phyloP scores from a whole-genome alignment of 2,113 vertebrate genomes.

The Neodontobutis hainanensis region DNA sequence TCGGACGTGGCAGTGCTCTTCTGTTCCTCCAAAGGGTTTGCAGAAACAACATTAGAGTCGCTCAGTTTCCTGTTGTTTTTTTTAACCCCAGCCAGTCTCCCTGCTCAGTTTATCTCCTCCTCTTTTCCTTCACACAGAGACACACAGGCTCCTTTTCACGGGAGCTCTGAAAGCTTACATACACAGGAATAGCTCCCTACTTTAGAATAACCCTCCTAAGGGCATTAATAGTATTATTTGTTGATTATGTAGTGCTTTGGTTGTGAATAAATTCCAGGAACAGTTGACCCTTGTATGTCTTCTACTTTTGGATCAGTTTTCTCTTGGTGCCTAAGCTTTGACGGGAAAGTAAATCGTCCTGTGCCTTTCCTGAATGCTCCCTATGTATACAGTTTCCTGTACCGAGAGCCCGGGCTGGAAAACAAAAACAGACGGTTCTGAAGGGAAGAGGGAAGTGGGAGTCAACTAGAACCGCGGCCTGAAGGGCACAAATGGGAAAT shows the following conservation, averaged over 20 bases:
- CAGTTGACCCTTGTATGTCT: conserved; percentile 70
- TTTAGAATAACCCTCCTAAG: background rate
- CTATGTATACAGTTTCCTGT: conserved; percentile 83
- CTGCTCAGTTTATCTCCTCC: conserved; percentile 71
- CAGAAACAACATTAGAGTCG: conserved; percentile 67
- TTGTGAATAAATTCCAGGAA: conserved; percentile 57
- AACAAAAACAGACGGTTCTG: conserved; percentile 80
- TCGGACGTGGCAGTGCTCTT: conserved; percentile 41
- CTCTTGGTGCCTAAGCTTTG: conserved; percentile 51
- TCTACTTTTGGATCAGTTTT: conserved; percentile 57
- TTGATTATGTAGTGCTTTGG: background rate
- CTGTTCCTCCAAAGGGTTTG: conserved; percentile 61
- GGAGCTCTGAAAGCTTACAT: conserved; percentile 35
- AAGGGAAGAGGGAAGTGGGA: conserved; percentile 79
- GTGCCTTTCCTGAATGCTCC: conserved; percentile 79
- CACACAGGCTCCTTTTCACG: conserved; percentile 65
- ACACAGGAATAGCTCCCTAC: conserved; percentile 12
- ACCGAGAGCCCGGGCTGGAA: conserved; percentile 76
- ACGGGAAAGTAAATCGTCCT: conserved; percentile 73
- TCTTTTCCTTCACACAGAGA: conserved; percentile 68
- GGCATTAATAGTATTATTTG: background rate
- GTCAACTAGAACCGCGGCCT: conserved; percentile 68
- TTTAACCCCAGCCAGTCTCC: conserved; percentile 57
- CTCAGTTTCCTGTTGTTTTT: conserved; percentile 74
- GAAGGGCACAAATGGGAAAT: conserved; percentile 77